Base-by-base conservation (phyloP, 2,113 vertebrate species). In the Chloebia gouldiae region DNA sequence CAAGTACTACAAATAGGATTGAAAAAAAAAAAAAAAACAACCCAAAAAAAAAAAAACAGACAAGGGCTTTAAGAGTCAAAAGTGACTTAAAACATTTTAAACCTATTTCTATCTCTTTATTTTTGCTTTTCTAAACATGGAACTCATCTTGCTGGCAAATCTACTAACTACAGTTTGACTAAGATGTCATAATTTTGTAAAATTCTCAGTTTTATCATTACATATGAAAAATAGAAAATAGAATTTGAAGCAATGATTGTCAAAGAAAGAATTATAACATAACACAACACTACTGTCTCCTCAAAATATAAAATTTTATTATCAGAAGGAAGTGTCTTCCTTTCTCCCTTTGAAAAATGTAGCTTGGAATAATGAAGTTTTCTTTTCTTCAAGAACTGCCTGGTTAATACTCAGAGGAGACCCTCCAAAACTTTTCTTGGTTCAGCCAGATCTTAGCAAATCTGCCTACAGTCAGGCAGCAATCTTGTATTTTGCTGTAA, bases 71-170 rank as follows among this genome's bases (percentile, higher is more conserved):
- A 53, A 81, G 3, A 25, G 19, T 53, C 35, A 57, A 31, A 51
- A 75, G 16, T 33, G 27, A 44, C n/a, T 0, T 1, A 49, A 69
- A 65, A 37, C 0, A 12, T 49, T 86, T 78, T 59, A 88, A 0
- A 28, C 5, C 65, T 31, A 4, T 39, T 22, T 76, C 8, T 63
- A 30, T 60, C 4, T 47, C 11, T 56, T 57, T 65, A 16, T 18
- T 60, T 84, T 61, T 81, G 4, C 14, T 78, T 35, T 73, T 81
- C 31, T 63, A 54, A 86, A 39, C 1, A 1, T 1, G 0, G 8
- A 69, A 81, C 22, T 59, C 27, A 25, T 53, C 42, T 88, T 66
- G 15, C 30, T 79, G 23, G 10, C 24, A 79, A 57, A 18, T 66
- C 69, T 61, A 31, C 22, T 19, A 71, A 27, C 24, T 39, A 24